Evolutionary conservation across 2,797 vertebrate species (phyloP), one percentile per base, ranked within the genome.

Genomic region (Pristis pectinata): DNA sequence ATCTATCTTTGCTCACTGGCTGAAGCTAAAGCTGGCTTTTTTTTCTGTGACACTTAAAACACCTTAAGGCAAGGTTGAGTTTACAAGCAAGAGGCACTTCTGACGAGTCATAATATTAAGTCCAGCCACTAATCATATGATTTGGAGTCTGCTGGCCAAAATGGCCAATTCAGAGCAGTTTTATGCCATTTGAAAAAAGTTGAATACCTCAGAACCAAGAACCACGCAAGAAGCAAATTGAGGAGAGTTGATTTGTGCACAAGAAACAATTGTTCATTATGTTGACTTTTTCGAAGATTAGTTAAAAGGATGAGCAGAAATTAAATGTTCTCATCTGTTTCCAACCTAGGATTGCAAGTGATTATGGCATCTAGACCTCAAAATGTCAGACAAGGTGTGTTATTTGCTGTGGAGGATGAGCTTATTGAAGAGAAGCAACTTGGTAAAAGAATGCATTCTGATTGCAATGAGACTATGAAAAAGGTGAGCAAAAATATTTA

Each of bases 291-390:
- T 34, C 91, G n/a, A 22, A 37, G 8, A 91, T 41, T 11, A 91
- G 64, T 64, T 17, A 41, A 41, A 67, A 5, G 59, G 22, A 79
- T 80, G 79, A 80, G 17, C 24, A 8, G 9, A n/a, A 17, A 64
- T 27, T 56, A 85, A 53, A 8, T 27, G 95, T 95, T 74, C 89
- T 72, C 94, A 56, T 95, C 37, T 94, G 37, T 30, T 95, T 79
- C 95, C 95, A 82, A 53, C 44, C 72, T 95, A 98, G 97, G 96
- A 95, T 97, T 96, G 96, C 97, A 95, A 96, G 96, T 96, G 96
- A 98, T 97, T 98, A 98, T 98, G 97, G 97, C 97, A 97, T 97
- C 97, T 97, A 97, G 97, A 96, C 96, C 96, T 95, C 97, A 97
- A 96, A 96, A 97, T 98, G 97, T 96, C 97, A 97, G 96, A 96